Percentiles rank a stretch among this genome's conserved stretches.
phyloP scores from a whole-genome alignment of 2,113 vertebrate species.

The Malurus alboscapulatus region DNA sequence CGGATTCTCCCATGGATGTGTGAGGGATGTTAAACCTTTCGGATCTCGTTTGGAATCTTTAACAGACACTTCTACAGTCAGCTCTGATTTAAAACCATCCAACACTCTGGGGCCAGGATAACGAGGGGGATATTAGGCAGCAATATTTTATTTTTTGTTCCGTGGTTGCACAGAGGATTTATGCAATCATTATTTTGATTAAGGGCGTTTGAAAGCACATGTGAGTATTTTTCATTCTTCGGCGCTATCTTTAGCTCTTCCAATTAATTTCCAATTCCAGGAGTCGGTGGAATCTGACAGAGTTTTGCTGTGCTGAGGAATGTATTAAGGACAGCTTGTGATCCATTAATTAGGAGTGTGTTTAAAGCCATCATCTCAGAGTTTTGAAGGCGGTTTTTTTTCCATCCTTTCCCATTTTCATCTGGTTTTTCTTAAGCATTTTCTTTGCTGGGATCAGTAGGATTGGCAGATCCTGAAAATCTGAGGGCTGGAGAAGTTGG shows the following conservation, averaged over 20 bases:
- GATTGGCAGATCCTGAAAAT: neutral
- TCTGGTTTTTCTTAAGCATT: neutral
- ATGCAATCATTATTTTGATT: neutral
- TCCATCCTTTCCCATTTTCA: neutral
- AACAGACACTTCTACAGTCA: neutral
- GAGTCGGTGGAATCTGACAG: neutral
- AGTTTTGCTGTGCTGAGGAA: neutral
- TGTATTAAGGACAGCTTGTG: neutral
- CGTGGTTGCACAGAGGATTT: neutral
- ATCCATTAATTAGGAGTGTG: constrained; percentile 28
- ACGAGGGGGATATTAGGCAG: neutral
- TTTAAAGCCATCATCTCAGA: neutral
- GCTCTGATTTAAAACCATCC: neutral
- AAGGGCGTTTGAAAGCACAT: neutral
- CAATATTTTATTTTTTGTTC: neutral
- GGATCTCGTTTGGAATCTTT: neutral
- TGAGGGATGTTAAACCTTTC: neutral
- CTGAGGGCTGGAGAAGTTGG: neutral
- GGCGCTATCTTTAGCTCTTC: neutral
- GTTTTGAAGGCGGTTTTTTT: neutral
- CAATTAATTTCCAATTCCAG: constrained; percentile 25
- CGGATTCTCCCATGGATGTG: neutral
- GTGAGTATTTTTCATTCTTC: constrained; percentile 15
- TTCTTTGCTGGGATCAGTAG: neutral
- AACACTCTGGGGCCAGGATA: neutral